phyloP scores from a whole-genome alignment of 2,113 vertebrate genomes.

The Camelus dromedarius region DNA sequence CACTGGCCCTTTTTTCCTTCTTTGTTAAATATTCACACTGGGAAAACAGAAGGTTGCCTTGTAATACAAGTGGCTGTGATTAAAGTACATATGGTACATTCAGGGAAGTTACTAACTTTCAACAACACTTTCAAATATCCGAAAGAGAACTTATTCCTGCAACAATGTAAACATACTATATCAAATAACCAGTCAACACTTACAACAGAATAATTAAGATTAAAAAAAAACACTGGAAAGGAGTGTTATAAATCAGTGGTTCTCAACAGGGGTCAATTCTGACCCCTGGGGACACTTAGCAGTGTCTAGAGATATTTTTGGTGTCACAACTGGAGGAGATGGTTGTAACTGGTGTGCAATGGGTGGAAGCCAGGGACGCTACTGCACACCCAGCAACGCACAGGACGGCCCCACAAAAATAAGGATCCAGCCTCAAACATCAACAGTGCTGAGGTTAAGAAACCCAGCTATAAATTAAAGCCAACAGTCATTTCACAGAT shows the following conservation, averaged over 20 bases:
- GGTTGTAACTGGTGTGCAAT: background rate
- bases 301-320: background rate
- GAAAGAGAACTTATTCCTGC: background rate
- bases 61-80: background rate
- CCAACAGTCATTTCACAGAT: conserved; percentile 78
- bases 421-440: conserved; percentile 17
- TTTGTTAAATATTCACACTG: background rate
- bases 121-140: conserved; percentile 4
- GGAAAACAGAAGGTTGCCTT: background rate
- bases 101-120: background rate
- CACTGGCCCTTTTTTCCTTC: no score
- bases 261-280: background rate
- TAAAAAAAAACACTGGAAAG: background rate
- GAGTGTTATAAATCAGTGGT: background rate
- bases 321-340: background rate
- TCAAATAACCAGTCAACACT: background rate
- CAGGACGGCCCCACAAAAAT: background rate
- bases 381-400: background rate
- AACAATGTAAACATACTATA: conserved; percentile 33
- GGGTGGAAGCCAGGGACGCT: background rate
- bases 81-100: background rate
- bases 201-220: conserved; percentile 43
- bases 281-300: background rate
- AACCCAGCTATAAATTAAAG: conserved; percentile 71
- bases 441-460: conserved; percentile 61